Percentiles rank a stretch among this genome's conserved stretches.
These are phyloP conservation scores for Phrynocephalus vlangalii DNA, from an alignment of 2,797 vertebrate genomes.

Conservation along the genomic window DNA sequence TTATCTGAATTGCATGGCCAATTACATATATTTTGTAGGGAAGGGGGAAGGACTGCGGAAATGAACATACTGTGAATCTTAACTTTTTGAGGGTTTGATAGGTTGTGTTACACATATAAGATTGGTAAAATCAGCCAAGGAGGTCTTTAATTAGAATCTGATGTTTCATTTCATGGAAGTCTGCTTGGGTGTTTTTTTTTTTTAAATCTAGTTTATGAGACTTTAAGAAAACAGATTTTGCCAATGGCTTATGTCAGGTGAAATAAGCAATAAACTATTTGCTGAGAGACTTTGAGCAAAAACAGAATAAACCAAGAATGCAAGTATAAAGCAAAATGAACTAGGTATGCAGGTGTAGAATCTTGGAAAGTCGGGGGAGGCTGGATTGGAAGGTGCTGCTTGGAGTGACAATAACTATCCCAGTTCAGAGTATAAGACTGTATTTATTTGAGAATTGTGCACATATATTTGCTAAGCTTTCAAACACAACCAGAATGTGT, in stretches of 20 bases:
- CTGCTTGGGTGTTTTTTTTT: slow-evolving; percentile 46
- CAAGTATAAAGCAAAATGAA: slow-evolving; percentile 44
- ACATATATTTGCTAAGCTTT: neutral
- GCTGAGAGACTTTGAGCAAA: slow-evolving; percentile 7
- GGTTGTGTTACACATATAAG: slow-evolving; percentile 70
- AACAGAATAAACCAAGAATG: slow-evolving; percentile 22
- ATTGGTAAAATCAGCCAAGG: slow-evolving; percentile 63
- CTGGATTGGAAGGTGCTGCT: neutral
- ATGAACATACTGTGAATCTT: slow-evolving; percentile 64
- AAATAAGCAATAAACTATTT: slow-evolving; percentile 52
- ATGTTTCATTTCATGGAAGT: slow-evolving; percentile 63
- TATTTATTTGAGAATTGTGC: neutral
- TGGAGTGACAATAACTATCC: neutral
- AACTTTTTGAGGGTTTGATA: slow-evolving; percentile 71
- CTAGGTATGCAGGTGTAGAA: slow-evolving; percentile 54
- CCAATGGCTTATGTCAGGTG: slow-evolving; percentile 39
- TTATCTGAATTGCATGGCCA: slow-evolving; percentile 56
- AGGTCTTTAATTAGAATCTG: slow-evolving; percentile 74
- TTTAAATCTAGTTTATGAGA: slow-evolving; percentile 57
- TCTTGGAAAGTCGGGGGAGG: neutral
- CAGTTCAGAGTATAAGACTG: neutral
- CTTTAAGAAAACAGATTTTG: slow-evolving; percentile 57
- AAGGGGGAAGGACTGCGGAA: slow-evolving; percentile 61
- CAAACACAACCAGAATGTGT: neutral
- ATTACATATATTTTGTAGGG: slow-evolving; percentile 54